Evolutionary conservation across 2,888 invertebrate species (phyloP).

Genomic region (Anodontia alba): DNA sequence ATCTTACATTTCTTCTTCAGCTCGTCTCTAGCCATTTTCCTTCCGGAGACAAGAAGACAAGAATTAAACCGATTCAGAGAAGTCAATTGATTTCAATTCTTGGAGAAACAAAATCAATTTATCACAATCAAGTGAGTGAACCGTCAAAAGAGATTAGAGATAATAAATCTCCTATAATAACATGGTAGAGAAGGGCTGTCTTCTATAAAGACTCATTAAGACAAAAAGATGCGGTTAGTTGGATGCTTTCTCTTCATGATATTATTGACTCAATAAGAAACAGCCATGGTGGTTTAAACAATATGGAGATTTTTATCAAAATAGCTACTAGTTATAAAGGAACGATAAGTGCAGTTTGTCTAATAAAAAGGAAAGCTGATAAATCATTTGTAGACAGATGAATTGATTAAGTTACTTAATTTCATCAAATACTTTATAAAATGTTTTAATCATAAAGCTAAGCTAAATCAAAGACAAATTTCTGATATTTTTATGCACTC

Average conservation of each 20-base stretch:
- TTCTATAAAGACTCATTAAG: constrained; percentile 11
- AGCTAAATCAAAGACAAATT: too few species aligned
- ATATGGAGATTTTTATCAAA: neutral
- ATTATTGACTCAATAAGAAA: constrained; percentile 1
- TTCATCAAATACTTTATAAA: neutral
- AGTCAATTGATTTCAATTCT: constrained; percentile 15
- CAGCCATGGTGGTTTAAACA: constrained; percentile 1
- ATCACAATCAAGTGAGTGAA: constrained; percentile 48
- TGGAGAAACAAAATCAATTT: constrained; percentile 51
- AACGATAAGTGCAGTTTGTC: neutral
- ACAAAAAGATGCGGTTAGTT: constrained; percentile 12
- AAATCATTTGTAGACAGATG: neutral
- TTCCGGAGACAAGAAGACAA: constrained; percentile 9
- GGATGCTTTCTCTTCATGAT: neutral
- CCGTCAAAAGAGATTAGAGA: constrained; percentile 62
- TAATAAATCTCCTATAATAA: constrained; percentile 64
- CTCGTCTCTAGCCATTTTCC: neutral
- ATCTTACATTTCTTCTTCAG: constrained; percentile 3
- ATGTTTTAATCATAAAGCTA: constrained; percentile 7
- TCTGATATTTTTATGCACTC: too few species aligned
- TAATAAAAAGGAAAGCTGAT: neutral
- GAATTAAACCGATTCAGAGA: constrained; percentile 3
- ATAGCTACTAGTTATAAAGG: neutral
- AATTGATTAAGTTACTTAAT: neutral
- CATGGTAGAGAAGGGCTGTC: constrained; percentile 27